Percentiles rank a stretch among this genome's conserved stretches.
Evolutionary conservation across 2,888 invertebrate genomes (phyloP).

Genomic region (Galeopsomyia nigrocyanea): DNA sequence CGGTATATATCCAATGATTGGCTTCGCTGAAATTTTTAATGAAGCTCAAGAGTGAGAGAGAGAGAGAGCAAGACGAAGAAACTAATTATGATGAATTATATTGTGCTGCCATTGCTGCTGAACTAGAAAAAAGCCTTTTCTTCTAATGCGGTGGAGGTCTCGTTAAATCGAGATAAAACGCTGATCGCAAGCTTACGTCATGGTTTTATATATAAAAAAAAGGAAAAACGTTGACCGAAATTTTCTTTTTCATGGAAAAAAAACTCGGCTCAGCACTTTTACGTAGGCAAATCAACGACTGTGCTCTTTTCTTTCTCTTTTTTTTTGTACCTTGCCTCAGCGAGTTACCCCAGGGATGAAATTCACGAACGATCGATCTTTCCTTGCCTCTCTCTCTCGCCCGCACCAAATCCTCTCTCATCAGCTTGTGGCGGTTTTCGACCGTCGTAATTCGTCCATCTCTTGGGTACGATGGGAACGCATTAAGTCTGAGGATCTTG

Average conservation of each 20-base stretch:
- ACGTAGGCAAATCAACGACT: constrained; percentile 32
- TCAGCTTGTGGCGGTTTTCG: constrained; percentile 12
- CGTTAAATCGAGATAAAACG: no score
- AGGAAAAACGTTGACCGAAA: not conserved
- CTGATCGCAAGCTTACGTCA: no score
- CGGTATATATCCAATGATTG: no score
- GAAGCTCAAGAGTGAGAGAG: constrained; percentile 9
- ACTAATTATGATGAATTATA: constrained; percentile 30
- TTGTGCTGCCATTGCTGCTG: not conserved
- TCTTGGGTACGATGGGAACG: constrained; percentile 27
- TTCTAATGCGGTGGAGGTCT: no score
- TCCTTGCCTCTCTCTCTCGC: not conserved
- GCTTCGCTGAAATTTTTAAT: constrained; percentile 38
- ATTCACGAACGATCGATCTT: constrained; percentile 29
- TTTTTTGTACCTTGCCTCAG: not conserved
- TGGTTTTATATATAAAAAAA: no score
- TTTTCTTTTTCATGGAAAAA: constrained; percentile 14
- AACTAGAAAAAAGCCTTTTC: no score
- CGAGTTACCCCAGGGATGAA: constrained; percentile 9
- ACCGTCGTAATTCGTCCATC: constrained; percentile 28
- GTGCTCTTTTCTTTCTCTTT: not conserved
- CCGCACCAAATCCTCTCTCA: constrained; percentile 3
- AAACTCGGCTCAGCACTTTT: constrained; percentile 13
- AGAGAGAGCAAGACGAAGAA: not conserved
- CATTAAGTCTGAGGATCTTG: constrained; percentile 24